phyloP scores from a whole-genome alignment of 1,140 invertebrate species.

The Aphidius gifuensis region DNA sequence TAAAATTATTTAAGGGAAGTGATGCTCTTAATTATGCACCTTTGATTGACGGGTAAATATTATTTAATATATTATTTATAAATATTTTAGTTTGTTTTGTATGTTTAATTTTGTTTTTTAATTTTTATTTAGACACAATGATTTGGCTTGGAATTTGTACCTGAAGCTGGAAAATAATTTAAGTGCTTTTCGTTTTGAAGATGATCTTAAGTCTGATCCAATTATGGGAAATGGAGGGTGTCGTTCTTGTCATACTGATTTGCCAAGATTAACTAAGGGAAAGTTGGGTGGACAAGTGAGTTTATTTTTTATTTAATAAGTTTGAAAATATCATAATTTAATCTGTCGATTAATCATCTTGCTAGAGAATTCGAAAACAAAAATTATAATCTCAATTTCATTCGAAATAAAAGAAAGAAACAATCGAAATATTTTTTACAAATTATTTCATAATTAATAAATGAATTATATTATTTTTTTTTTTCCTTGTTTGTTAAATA shows the following conservation, averaged over 20 bases:
- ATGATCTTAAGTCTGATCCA: constrained; percentile 48
- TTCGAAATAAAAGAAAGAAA: background rate
- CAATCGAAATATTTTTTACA: background rate
- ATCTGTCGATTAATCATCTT: too few species aligned
- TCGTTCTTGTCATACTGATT: constrained; percentile 55
- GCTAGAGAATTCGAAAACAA: too few species aligned
- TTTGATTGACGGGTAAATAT: constrained; percentile 43
- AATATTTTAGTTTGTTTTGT: background rate
- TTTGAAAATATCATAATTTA: too few species aligned
- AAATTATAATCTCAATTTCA: too few species aligned
- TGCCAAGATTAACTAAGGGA: constrained; percentile 57
- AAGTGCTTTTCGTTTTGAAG: constrained; percentile 49
- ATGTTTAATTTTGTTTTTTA: background rate
- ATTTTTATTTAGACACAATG: constrained; percentile 59
- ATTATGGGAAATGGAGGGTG: constrained; percentile 45
- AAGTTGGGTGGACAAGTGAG: constrained; percentile 63
- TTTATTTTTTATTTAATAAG: background rate
- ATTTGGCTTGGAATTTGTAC: constrained; percentile 58
- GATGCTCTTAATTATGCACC: constrained; percentile 37
- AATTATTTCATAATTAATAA: background rate
- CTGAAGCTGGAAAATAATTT: constrained; percentile 55
- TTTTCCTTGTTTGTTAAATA: background rate
- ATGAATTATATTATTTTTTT: too few species aligned
- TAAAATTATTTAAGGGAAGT: constrained; percentile 33
- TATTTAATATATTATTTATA: background rate